Conservation (phyloP, 1,140 invertebrate species). For the Halyomorpha halys region DNA sequence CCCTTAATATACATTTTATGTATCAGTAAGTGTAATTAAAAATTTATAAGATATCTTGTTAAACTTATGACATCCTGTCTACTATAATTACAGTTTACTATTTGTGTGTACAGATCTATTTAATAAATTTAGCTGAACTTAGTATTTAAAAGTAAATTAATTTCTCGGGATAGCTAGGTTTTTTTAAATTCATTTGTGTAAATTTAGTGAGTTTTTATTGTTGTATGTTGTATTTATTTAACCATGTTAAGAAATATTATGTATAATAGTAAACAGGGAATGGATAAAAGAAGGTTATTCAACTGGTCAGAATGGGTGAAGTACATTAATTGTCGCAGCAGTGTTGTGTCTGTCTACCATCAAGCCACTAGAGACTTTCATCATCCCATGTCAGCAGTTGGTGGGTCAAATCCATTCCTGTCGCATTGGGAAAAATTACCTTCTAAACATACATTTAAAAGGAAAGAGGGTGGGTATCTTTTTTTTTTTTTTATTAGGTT, state of each 20-base stretch:
- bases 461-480: background rate
- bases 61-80: too few species aligned
- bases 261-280: background rate
- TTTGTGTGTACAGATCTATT: too few species aligned
- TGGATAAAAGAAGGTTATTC: constrained; percentile 41
- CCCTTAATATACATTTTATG: too few species aligned
- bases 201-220: background rate
- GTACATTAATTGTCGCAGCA: constrained; percentile 47
- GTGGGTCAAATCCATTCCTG: constrained; percentile 5
- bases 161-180: background rate
- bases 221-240: background rate
- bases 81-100: too few species aligned
- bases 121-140: too few species aligned
- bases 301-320: constrained; percentile 50
- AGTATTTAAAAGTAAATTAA: background rate
- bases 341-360: constrained; percentile 41
- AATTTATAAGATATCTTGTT: too few species aligned
- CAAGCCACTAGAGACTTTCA: constrained; percentile 39
- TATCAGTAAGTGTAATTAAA: too few species aligned
- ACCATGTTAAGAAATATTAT: background rate
- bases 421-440: constrained; percentile 15
- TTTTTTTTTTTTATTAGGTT: background rate
- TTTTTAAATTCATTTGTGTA: background rate
- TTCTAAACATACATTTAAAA: constrained; percentile 1
- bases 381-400: background rate